Base-by-base conservation (phyloP, 2,113 vertebrate species). In the Echinops telfairi region DNA sequence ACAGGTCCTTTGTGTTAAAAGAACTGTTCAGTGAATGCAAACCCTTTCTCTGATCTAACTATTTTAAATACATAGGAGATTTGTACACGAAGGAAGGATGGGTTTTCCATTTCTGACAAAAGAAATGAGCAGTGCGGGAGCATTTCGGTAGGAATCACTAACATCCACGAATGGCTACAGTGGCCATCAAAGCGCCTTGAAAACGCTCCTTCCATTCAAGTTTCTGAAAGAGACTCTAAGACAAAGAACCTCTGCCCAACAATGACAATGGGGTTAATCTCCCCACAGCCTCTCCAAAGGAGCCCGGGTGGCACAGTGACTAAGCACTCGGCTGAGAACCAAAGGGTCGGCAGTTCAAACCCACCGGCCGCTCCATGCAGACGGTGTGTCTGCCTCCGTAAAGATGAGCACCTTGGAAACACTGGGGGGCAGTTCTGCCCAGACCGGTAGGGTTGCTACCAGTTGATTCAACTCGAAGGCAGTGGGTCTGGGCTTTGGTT, bases 91-190 rank as follows among this genome's bases (percentile, higher is more conserved):
- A 79, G 57, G 64, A 57, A 8, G 33, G 38, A 0, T 60, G 58
- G 53, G 60, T 85, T 92, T 95, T 89, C 47, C 77, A 83, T 92
- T 93, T 64, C 82, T 88, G 77, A 94, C 66, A 89, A 91, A 68
- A 90, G 86, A 86, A 92, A 96, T 86, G 53, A 94, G 78, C 80
- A 88, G 70, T 76, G 75, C 91, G 66, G 85, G 78, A 73, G 43
- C 81, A 70, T 36, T 53, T 31, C 58, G 66, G 75, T 33, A 60
- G 60, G 58, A 91, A 25, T 60, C 85, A 68, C 40, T 94, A n/a
- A 70, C 83, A 76, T 33, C 31, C 12, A 87, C 62, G 12, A 82
- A 43, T 25, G 27, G 27, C 25, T 6, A 81, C n/a, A 47, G 20
- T 0, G 36, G 77, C 47, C 60, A 40, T 57, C 64, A 47, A 77